Evolutionary conservation across 2,113 vertebrate species (phyloP).

Genomic region (Noctilio leporinus): DNA sequence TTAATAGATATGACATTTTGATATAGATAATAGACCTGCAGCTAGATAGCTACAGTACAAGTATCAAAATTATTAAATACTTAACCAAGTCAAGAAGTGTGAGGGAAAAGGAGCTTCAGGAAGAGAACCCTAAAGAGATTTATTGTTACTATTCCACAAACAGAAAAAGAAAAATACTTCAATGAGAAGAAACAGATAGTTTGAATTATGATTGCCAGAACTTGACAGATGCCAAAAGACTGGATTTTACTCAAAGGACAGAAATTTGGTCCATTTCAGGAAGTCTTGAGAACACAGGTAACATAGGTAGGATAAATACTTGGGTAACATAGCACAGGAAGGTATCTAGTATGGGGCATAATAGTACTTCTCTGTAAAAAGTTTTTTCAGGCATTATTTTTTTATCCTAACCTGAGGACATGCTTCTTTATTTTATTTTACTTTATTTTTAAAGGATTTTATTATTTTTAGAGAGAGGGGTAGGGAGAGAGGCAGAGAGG

Average conservation of each 20-base stretch:
- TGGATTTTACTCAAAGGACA: neutral
- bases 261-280: neutral
- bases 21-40: neutral
- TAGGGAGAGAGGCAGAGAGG: too few species aligned
- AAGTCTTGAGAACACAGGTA: neutral
- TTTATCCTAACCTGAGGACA: too few species aligned
- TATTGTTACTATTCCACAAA: neutral
- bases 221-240: neutral
- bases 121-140: neutral
- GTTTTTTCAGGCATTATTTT: neutral
- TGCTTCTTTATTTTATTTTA: too few species aligned
- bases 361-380: neutral
- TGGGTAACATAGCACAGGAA: neutral
- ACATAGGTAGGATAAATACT: neutral
- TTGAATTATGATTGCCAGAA: neutral
- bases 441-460: too few species aligned
- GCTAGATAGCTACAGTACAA: neutral
- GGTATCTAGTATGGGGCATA: neutral
- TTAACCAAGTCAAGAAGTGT: neutral
- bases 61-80: neutral
- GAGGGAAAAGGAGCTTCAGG: fast-evolving
- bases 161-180: neutral
- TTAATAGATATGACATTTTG: neutral
- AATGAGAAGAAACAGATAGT: neutral
- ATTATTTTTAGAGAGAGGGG: too few species aligned